These are phyloP conservation scores for Rhinopomastus cyanomelas DNA, from an alignment of 2,113 vertebrate genomes.

Conservation along the genomic window DNA sequence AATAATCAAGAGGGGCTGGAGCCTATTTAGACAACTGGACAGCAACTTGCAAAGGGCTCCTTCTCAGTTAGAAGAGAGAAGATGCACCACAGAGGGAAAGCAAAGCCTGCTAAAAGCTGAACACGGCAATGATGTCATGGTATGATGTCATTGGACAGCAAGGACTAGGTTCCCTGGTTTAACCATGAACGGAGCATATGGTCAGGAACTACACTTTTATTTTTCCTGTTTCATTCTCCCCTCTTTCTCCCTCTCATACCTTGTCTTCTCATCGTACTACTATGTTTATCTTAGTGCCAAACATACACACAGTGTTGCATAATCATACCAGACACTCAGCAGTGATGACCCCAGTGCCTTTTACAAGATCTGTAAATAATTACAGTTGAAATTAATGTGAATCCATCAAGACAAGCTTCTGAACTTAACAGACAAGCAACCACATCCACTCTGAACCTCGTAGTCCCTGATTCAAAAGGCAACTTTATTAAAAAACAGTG, in stretches of 20 bases:
- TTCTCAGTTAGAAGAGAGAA: not conserved
- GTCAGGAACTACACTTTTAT: not conserved
- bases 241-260: not conserved
- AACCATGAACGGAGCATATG: fast-evolving
- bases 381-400: not conserved
- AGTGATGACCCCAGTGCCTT: not conserved
- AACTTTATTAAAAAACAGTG: not conserved
- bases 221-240: not conserved
- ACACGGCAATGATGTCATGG: not conserved
- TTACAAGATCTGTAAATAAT: not conserved
- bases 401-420: not conserved
- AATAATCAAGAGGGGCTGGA: conserved; percentile 55
- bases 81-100: conserved; percentile 43
- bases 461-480: not conserved
- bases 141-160: not conserved
- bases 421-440: not conserved
- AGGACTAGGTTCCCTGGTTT: not conserved
- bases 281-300: not conserved
- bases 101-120: conserved; percentile 7
- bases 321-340: not conserved
- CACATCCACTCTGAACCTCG: not conserved
- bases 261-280: not conserved
- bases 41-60: conserved; percentile 22
- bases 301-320: not conserved
- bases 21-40: conserved; percentile 62